These are phyloP conservation scores for Zaprionus vittiger DNA, from an alignment of 1,140 invertebrate genomes.

Conservation along the genomic window DNA sequence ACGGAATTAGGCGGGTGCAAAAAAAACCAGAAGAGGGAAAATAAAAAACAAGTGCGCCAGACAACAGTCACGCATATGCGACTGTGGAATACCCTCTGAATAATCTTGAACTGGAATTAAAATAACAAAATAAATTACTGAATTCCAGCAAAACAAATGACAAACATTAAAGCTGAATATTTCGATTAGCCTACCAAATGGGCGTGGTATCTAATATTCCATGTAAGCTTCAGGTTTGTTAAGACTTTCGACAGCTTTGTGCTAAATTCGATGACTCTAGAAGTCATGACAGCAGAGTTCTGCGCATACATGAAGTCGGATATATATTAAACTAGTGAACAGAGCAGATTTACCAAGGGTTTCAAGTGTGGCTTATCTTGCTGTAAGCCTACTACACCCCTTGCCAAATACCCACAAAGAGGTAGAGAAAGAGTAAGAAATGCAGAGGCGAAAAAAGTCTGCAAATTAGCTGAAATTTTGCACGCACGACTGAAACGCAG, in stretches of 20 bases:
- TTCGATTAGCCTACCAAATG: background rate
- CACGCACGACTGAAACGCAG: conserved; percentile 72
- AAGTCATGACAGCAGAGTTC: background rate
- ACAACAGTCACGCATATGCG: background rate
- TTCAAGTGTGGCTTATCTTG: background rate
- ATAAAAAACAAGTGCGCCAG: conserved; percentile 38
- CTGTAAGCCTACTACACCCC: background rate
- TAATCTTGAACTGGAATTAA: background rate
- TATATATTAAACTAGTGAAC: background rate
- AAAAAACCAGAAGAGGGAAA: conserved; percentile 12
- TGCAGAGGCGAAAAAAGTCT: conserved; percentile 25
- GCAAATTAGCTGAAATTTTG: conserved; percentile 77
- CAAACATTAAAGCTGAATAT: background rate
- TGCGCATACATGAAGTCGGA: background rate
- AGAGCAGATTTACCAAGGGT: background rate
- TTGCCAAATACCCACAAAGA: background rate
- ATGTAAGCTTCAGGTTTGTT: background rate
- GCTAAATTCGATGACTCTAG: background rate
- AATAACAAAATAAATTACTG: background rate
- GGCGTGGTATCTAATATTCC: background rate
- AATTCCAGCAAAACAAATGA: background rate
- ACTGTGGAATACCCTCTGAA: background rate
- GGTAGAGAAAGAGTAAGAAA: conserved; percentile 4
- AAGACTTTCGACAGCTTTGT: background rate
- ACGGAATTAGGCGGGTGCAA: conserved; percentile 44